These are phyloP conservation scores for Zoanthus sansibaricus DNA, from an alignment of 92 coral and sea anemone species.

Conservation along the genomic window DNA sequence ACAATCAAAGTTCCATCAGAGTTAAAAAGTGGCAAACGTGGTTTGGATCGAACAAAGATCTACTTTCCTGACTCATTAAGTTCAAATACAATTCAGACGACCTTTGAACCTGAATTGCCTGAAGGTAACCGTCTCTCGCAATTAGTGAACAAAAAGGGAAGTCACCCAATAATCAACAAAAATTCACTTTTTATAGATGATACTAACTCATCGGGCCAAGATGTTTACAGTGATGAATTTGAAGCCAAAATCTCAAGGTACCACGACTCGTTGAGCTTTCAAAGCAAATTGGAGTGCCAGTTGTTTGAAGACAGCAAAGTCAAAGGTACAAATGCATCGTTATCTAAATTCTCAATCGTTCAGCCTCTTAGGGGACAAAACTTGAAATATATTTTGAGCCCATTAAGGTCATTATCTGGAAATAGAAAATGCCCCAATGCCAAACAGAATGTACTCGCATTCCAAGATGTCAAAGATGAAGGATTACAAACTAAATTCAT, in stretches of 20 bases:
- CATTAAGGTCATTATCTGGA: neutral
- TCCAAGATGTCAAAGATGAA: neutral
- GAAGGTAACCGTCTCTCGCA: neutral
- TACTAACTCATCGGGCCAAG: neutral
- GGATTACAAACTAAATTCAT: neutral
- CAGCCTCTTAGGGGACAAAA: neutral
- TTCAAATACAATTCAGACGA: neutral
- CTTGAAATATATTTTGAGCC: neutral
- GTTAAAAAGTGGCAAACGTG: constrained; percentile 3
- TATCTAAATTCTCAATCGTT: neutral
- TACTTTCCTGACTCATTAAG: constrained; percentile 33
- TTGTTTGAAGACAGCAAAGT: neutral
- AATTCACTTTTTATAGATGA: neutral
- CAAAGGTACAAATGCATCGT: constrained; percentile 2
- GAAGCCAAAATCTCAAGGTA: neutral
- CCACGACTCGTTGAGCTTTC: neutral
- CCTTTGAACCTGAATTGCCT: neutral
- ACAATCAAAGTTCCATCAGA: constrained; percentile 17
- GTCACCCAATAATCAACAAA: neutral
- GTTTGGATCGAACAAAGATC: constrained; percentile 28
- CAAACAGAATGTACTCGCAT: neutral
- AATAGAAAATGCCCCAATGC: neutral
- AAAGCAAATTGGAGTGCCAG: neutral
- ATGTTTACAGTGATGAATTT: neutral
- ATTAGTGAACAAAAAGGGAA: neutral